Evolutionary conservation across 2,888 invertebrate species (phyloP).

Genomic region (Villa cingulata): DNA sequence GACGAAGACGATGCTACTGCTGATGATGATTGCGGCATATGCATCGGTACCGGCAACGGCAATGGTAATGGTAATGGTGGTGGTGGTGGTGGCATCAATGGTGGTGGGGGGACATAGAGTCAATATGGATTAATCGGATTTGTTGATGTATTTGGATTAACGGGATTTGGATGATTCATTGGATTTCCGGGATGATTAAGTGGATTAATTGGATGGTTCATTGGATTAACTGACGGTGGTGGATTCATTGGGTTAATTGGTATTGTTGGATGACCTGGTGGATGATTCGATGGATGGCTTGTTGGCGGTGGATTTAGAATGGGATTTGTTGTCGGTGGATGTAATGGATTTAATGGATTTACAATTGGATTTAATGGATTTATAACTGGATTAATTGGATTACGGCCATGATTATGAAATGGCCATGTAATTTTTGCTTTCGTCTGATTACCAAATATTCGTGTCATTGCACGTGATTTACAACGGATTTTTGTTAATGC

Average conservation of each 20-base stretch:
- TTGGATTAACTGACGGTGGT: not conserved
- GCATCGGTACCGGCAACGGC: not conserved
- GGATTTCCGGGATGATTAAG: not conserved
- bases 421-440: not conserved
- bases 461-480: conserved; percentile 6
- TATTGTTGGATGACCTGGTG: too few relatives aligned
- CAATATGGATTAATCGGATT: not conserved
- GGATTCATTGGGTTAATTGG: too few relatives aligned
- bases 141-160: not conserved
- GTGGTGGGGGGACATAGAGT: not conserved
- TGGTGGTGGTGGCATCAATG: not conserved
- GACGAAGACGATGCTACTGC: not conserved
- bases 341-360: too few relatives aligned
- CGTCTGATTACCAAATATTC: not conserved
- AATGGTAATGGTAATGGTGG: not conserved
- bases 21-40: not conserved
- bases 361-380: too few relatives aligned
- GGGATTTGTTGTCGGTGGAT: too few relatives aligned
- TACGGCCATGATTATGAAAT: not conserved
- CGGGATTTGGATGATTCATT: not conserved
- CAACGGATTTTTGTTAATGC: conserved; percentile 7
- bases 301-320: too few relatives aligned
- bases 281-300: too few relatives aligned
- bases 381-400: not conserved
- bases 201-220: not conserved